A percentile compares a stretch with the other conserved stretches of the same genome.
These are phyloP conservation scores for Eupeodes corollae DNA, from an alignment of 1,140 invertebrate genomes.

Conservation along the genomic window DNA sequence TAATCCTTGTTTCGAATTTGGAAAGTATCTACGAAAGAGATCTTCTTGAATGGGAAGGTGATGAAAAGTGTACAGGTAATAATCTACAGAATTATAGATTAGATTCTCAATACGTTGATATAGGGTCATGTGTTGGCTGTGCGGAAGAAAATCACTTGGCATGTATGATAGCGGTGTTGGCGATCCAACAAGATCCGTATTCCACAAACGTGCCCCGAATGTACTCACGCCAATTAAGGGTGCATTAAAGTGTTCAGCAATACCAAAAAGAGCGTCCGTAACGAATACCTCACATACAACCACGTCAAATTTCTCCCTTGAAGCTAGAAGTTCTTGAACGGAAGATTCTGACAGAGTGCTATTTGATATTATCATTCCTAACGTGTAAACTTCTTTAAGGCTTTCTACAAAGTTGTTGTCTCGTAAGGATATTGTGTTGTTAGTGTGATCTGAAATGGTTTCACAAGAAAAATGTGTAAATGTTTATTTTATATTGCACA, in stretches of 20 bases:
- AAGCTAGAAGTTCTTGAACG: neutral
- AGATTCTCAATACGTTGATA: slow-evolving; percentile 28
- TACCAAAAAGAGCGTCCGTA: slow-evolving; percentile 22
- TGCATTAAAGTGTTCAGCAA: slow-evolving; percentile 22
- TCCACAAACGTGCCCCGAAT: slow-evolving; percentile 9
- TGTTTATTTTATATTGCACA: too few species aligned
- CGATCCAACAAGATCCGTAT: slow-evolving; percentile 9
- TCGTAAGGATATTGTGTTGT: slow-evolving; percentile 15
- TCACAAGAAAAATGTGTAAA: too few species aligned
- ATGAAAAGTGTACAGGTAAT: neutral
- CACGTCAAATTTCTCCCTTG: slow-evolving; percentile 17
- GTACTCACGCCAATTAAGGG: slow-evolving; percentile 20
- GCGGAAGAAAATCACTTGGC: slow-evolving; percentile 14
- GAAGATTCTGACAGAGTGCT: neutral
- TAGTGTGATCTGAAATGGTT: slow-evolving; percentile 10
- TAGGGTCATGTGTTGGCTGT: slow-evolving; percentile 29
- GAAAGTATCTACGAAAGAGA: slow-evolving; percentile 23
- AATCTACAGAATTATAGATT: neutral
- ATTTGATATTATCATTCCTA: neutral
- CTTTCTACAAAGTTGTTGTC: too few species aligned
- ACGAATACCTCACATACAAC: slow-evolving; percentile 20
- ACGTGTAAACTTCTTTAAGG: too few species aligned
- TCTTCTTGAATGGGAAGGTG: slow-evolving; percentile 15
- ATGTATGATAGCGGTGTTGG: slow-evolving; percentile 17
- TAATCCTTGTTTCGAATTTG: slow-evolving; percentile 1